These are phyloP conservation scores for Cyphomyrus discorhynchus DNA, from an alignment of 2,113 vertebrate genomes.

Conservation along the genomic window DNA sequence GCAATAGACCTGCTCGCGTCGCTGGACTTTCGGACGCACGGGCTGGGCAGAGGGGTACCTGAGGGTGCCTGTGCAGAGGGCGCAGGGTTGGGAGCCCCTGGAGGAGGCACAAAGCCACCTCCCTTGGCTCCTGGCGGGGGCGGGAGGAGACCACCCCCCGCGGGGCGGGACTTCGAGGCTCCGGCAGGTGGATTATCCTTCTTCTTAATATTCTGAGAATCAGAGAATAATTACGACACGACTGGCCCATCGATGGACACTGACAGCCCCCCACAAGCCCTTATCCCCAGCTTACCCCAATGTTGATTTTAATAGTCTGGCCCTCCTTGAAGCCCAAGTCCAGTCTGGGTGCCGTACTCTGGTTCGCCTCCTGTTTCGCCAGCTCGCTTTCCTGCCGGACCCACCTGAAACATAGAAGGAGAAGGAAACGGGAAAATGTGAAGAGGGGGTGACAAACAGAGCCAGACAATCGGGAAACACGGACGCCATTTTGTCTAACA, in stretches of 20 bases:
- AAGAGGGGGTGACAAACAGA: not conserved
- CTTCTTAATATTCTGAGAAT: constrained; percentile 80
- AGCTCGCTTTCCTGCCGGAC: constrained; percentile 88
- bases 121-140: constrained; percentile 72
- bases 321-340: constrained; percentile 96
- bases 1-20: no score
- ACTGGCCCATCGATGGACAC: not conserved
- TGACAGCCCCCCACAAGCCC: not conserved
- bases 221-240: not conserved
- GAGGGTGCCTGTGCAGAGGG: constrained; percentile 45
- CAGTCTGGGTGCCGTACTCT: constrained; percentile 72
- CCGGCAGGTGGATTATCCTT: constrained; percentile 61
- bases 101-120: constrained; percentile 39
- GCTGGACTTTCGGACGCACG: not conserved
- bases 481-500: not conserved
- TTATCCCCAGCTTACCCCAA: constrained; percentile 69
- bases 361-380: constrained; percentile 64
- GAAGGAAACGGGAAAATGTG: not conserved
- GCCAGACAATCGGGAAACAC: not conserved
- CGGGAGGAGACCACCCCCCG: constrained; percentile 66
- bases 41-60: constrained; percentile 47
- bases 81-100: constrained; percentile 31
- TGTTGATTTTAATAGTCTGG: constrained; percentile 92
- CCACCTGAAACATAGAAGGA: constrained; percentile 63
- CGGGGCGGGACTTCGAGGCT: constrained; percentile 49